Percentiles rank a stretch among this genome's conserved stretches.
Conservation (phyloP, 2,888 invertebrate genomes). For the Lochmaea capreae region DNA sequence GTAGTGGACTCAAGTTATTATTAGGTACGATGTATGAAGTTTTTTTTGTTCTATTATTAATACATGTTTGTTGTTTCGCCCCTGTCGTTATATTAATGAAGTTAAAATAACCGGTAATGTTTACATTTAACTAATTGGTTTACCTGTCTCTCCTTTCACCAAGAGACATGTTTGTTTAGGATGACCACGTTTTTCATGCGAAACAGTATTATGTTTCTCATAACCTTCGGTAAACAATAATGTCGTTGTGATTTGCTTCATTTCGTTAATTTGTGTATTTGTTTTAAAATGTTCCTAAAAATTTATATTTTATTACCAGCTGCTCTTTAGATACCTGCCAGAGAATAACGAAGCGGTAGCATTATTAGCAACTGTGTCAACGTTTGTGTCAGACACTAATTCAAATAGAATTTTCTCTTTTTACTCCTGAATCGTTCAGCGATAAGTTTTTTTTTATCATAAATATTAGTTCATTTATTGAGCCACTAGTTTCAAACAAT, state of each 20-base stretch:
- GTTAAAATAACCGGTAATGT: constrained; percentile 39
- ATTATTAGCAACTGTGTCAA: too few species aligned
- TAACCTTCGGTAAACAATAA: constrained; percentile 1
- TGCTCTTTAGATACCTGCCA: too few species aligned
- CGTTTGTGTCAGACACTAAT: too few species aligned
- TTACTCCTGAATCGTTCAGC: too few species aligned
- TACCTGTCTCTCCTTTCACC: constrained; percentile 62
- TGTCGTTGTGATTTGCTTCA: constrained; percentile 11
- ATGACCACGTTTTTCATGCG: constrained; percentile 48
- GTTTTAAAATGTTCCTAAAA: background rate
- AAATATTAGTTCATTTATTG: too few species aligned
- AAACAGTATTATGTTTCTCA: constrained; percentile 48
- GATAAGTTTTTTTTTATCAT: too few species aligned
- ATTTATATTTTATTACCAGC: background rate
- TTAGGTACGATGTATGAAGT: too few species aligned
- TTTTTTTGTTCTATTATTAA: background rate
- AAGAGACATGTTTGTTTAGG: constrained; percentile 60
- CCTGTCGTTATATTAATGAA: constrained; percentile 16
- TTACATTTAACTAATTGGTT: constrained; percentile 61
- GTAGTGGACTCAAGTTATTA: too few species aligned
- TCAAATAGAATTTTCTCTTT: too few species aligned
- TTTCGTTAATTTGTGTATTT: constrained; percentile 11
- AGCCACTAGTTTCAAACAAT: too few species aligned
- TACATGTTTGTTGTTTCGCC: background rate
- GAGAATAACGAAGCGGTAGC: too few species aligned